phyloP scores from a whole-genome alignment of 2,797 vertebrate genomes.

The Pygocentrus nattereri region DNA sequence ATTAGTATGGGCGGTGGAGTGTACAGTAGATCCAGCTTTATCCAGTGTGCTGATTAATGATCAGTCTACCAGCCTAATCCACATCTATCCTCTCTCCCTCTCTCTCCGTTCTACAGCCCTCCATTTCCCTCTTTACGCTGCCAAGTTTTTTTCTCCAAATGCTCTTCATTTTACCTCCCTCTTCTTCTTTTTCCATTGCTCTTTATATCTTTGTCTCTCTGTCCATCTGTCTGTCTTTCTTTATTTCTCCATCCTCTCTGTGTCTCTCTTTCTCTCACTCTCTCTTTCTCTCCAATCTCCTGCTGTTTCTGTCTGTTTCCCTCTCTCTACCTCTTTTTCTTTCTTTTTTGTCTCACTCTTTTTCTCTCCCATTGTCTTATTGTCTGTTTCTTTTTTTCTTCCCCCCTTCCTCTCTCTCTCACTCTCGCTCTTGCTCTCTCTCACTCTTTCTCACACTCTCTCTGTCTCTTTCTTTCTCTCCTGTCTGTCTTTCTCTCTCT shows the following conservation, averaged over 20 bases:
- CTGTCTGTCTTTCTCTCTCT: background rate
- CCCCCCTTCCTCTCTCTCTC: background rate
- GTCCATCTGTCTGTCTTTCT: background rate
- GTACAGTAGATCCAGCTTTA: conserved; percentile 6
- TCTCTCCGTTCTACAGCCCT: conserved; percentile 25
- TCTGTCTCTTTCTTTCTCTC: background rate
- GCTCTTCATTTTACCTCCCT: background rate
- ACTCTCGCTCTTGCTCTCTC: no score
- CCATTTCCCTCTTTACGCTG: background rate
- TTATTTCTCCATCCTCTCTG: background rate
- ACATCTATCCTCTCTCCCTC: conserved; percentile 47
- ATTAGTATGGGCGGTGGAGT: background rate
- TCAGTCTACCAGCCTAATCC: conserved; percentile 7
- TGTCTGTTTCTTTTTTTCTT: background rate
- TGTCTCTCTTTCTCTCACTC: no score
- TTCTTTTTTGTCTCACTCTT: background rate
- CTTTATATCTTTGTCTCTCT: background rate
- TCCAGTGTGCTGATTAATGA: conserved; percentile 25
- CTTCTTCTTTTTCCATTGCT: no score
- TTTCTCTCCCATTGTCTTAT: background rate
- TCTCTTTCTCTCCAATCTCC: background rate
- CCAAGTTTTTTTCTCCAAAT: background rate
- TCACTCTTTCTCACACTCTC: background rate
- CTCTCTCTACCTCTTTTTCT: background rate
- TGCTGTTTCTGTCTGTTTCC: background rate